Evolutionary conservation across 2,888 invertebrate genomes (phyloP), one percentile per base, ranked within the genome.

Genomic region (Hermaeophaga mercurialis): DNA sequence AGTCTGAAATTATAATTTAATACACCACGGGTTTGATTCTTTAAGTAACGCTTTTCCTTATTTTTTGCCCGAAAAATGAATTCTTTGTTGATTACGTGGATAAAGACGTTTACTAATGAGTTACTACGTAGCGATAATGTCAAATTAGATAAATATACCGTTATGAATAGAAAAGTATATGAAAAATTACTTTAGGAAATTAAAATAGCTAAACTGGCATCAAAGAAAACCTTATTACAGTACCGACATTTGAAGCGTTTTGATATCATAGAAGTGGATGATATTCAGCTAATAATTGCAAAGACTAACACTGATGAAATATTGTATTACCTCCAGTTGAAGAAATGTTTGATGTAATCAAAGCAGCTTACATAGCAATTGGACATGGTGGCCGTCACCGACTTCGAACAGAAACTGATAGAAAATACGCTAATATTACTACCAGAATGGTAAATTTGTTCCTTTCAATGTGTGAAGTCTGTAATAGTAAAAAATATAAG

Each of bases 321-420:
- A n/a, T n/a, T n/a, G n/a, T 22, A 22, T 22, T 22, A 22, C 22
- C 22, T 22, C 22, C 34, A 33, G 9, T 33, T 33, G 19, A 41
- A 9, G 3, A 41, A 41, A 41, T 41, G 8, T 41, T 41, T 11
- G 41, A 41, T 18, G 19, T 41, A 18, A 41, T 18, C 19, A 26
- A 44, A 24, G 44, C 44, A 3, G 44, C 44, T 44, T 18, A 41
- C 19, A 12, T 41, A 18, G 41, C 3, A 15, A 18, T 41, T 3
- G 41, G 41, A 4, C 22, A 41, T 41, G 41, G 41, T 18, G 41
- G 41, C 18, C 41, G 41, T 8, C 18, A 41, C 19, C 15, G 41
- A 22, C 19, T 19, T 5, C 11, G 22, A 52, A 43, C 6, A 33
- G 17, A 41, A 41, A 41, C 41, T 11, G 15, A 11, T 17, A 14